phyloP scores from a whole-genome alignment of 2,113 vertebrate genomes.

The Numenius arquata region DNA sequence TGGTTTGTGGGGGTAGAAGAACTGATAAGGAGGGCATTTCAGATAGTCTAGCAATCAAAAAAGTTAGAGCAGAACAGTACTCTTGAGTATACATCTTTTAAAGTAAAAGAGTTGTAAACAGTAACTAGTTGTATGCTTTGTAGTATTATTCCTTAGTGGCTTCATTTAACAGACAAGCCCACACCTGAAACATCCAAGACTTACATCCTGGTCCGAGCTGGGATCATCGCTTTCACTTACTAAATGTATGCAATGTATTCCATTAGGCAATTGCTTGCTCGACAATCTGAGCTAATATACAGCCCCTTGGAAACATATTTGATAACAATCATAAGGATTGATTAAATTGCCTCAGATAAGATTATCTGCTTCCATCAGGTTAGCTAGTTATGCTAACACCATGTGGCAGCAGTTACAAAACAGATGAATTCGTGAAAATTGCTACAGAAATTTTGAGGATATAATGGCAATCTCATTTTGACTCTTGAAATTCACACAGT shows the following conservation, averaged over 20 bases:
- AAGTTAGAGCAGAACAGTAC: not conserved
- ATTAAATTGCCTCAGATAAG: slow-evolving; percentile 37
- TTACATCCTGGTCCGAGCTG: not conserved
- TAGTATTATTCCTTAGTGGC: not conserved
- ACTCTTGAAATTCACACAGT: slow-evolving; percentile 5
- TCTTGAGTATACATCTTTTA: not conserved
- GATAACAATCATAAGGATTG: slow-evolving; percentile 38
- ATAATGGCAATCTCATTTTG: not conserved
- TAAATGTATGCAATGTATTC: not conserved
- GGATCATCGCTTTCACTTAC: not conserved
- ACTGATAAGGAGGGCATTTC: not conserved
- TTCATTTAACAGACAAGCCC: not conserved
- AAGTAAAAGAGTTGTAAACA: not conserved
- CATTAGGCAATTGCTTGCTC: not conserved
- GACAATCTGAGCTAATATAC: not conserved
- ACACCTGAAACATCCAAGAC: not conserved
- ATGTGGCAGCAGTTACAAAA: not conserved
- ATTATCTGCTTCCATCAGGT: not conserved
- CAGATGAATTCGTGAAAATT: not conserved
- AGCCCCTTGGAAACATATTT: slow-evolving; percentile 39
- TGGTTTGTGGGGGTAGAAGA: not conserved
- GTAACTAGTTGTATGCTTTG: not conserved
- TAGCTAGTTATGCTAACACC: not conserved
- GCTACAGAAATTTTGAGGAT: not conserved
- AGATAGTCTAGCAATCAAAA: not conserved